Evolutionary conservation across 2,797 vertebrate species (phyloP).

Genomic region (Coranthus polyacanthus): DNA sequence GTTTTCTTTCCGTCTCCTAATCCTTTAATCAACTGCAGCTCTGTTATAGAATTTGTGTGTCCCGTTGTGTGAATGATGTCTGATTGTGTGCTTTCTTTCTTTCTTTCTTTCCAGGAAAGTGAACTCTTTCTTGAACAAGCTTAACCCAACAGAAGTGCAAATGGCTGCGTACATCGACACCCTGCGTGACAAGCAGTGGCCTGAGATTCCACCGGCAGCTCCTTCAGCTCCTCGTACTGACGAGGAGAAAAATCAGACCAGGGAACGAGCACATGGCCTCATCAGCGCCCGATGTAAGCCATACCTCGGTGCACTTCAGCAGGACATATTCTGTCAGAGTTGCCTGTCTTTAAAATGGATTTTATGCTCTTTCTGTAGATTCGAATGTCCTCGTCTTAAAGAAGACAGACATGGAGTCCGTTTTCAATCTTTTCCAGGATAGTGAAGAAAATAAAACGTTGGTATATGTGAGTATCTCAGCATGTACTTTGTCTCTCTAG

Average conservation of each 20-base stretch:
- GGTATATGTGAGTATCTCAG: conserved; percentile 81
- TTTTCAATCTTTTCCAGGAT: conserved; percentile 85
- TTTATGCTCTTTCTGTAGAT: conserved; percentile 62
- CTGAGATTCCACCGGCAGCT: conserved; percentile 39
- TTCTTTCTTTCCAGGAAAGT: conserved; percentile 73
- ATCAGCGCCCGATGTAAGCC: conserved; percentile 80
- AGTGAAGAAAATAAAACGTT: conserved; percentile 83
- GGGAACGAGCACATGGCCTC: conserved; percentile 77
- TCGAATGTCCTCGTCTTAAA: conserved; percentile 76
- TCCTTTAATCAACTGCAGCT: background rate
- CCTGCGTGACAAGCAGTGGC: conserved; percentile 79
- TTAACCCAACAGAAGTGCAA: conserved; percentile 81
- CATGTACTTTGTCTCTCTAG: background rate
- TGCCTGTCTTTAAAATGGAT: background rate
- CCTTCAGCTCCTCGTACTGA: conserved; percentile 50
- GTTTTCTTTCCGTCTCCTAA: background rate
- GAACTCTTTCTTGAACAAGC: conserved; percentile 78
- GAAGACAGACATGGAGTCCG: conserved; percentile 78
- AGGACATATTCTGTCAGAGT: background rate
- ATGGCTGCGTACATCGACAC: conserved; percentile 78
- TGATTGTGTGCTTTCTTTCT: background rate
- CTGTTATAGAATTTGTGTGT: background rate
- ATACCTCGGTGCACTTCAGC: background rate
- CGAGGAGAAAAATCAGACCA: conserved; percentile 77
- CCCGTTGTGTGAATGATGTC: accelerated